Evolutionary conservation across 2,113 vertebrate genomes (phyloP), one percentile per base, ranked within the genome.

Genomic region (Leptobrachium ailaonicum): DNA sequence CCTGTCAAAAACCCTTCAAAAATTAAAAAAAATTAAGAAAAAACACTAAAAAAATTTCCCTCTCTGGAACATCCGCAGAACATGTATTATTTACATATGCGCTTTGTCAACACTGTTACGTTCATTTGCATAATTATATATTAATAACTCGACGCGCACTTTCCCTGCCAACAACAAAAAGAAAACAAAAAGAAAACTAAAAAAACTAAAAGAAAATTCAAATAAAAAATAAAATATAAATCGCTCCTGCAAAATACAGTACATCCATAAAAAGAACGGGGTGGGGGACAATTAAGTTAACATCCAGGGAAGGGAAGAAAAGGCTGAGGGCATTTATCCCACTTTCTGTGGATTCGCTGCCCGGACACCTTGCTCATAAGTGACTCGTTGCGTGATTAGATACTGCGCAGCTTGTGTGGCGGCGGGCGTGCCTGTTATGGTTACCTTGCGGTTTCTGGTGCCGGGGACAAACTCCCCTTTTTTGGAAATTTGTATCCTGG

Each of bases 111-210:
- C 94, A 94, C 94, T 94, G 93, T 95, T 92, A 93, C 94, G 94
- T 95, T 95, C 94, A 94, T 95, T 95, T 95, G 94, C 94, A 95
- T 95, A 95, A 94, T 94, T 94, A 95, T 95, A 95, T 95, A 94
- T 95, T 95, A 95, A 95, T 94, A 94, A 94, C 93, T 66, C 79
- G 79, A 81, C 79, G 79, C 79, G 54, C 79, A 81, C 64, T 75
- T 81, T 72, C 79, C 79, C 71, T 81, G 79, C 79, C 79, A 69
- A 75, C 69, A 81, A 81, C 79, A 81, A 85, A 84, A 83, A 78
- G 44, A 45, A 75, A 79, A 79, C 76, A 4, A 75, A 79, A 77
- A 5, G 1, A 50, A 53, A 66, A 73, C 71, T 14, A 79, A 71
- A 71, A 50, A 53, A 66, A 73, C 71, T 14, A 79, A 71, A 71